phyloP scores from a whole-genome alignment of 2,797 vertebrate species.

The Poecilia wingei region DNA sequence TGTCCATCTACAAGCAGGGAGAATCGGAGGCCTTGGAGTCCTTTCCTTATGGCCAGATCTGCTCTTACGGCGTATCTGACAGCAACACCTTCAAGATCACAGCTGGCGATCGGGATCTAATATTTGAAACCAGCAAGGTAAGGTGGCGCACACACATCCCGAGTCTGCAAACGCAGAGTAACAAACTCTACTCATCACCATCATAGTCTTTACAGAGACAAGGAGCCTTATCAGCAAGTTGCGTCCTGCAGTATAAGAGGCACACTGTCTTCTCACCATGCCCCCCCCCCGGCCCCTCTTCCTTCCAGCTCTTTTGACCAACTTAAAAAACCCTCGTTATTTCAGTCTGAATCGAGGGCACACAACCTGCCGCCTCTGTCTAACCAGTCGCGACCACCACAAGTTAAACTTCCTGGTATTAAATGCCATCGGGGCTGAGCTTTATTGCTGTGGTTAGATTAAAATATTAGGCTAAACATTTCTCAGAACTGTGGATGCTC shows the following conservation, averaged over 20 bases:
- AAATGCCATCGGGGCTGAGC: slow-evolving; percentile 59
- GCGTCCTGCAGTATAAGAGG: slow-evolving; percentile 51
- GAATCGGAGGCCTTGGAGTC: slow-evolving; percentile 90
- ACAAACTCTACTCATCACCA: background rate
- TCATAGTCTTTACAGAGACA: slow-evolving; percentile 11
- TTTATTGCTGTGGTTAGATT: slow-evolving; percentile 74
- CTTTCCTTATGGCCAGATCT: slow-evolving; percentile 89
- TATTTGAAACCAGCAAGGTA: slow-evolving; percentile 93
- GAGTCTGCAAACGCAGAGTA: background rate
- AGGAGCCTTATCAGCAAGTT: slow-evolving; percentile 44
- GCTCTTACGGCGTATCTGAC: slow-evolving; percentile 88
- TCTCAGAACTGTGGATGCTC: slow-evolving; percentile 71
- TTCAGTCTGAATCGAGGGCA: slow-evolving; percentile 67
- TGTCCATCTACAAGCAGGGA: slow-evolving; percentile 89
- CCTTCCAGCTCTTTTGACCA: slow-evolving; percentile 39
- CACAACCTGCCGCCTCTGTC: slow-evolving; percentile 58
- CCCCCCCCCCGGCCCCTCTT: slow-evolving; percentile 2
- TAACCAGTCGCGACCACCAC: slow-evolving; percentile 58
- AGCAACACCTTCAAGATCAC: slow-evolving; percentile 90
- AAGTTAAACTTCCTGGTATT: slow-evolving; percentile 68
- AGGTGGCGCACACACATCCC: background rate
- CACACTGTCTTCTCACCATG: slow-evolving; percentile 55
- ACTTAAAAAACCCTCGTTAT: slow-evolving; percentile 69
- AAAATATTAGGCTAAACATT: slow-evolving; percentile 78
- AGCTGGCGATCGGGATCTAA: slow-evolving; percentile 87